phyloP scores from a whole-genome alignment of 2,113 vertebrate genomes.

The Apus apus region DNA sequence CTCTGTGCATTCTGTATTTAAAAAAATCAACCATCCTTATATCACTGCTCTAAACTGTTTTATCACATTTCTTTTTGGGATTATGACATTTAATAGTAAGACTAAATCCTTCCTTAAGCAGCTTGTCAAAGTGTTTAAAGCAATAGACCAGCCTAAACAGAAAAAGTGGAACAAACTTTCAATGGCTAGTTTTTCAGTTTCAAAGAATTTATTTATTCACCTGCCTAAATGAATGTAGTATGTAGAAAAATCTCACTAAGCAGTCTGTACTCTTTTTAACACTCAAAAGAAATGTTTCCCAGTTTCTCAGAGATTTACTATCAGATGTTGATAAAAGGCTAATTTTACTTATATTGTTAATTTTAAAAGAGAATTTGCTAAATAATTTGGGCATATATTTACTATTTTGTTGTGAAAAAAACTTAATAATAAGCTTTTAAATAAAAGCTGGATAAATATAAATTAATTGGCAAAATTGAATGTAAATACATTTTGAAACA shows the following conservation, averaged over 20 bases:
- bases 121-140: conserved; percentile 40
- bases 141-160: not conserved
- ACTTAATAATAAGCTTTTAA: not conserved
- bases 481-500: not conserved
- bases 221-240: not conserved
- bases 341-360: not conserved
- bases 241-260: not conserved
- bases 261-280: not conserved
- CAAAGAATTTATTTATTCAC: not conserved
- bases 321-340: not conserved
- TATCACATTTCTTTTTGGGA: conserved; percentile 31
- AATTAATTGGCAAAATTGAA: not conserved
- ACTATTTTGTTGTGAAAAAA: too few species aligned
- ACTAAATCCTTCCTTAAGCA: conserved; percentile 56
- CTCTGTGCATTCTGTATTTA: not conserved
- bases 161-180: conserved; percentile 41
- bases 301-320: not conserved
- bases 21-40: not conserved
- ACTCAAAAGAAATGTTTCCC: not conserved
- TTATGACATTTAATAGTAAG: conserved; percentile 42
- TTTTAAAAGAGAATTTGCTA: not conserved
- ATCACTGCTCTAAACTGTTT: conserved; percentile 9
- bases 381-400: not conserved
- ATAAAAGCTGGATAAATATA: not conserved
- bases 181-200: not conserved